Evolutionary conservation across 1,140 invertebrate genomes (phyloP).

Genomic region (Trichonephila clavipes): DNA sequence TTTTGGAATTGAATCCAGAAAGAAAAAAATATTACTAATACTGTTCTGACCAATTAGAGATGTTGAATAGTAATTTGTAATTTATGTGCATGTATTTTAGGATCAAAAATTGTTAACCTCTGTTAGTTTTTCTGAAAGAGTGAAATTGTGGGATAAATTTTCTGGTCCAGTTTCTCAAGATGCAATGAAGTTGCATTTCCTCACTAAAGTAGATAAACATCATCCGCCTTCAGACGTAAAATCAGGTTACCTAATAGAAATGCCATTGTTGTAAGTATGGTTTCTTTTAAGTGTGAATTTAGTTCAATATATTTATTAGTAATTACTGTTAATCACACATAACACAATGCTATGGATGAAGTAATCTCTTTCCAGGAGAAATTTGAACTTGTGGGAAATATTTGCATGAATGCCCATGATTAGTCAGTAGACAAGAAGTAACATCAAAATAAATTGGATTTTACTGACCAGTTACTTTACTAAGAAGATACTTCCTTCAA

Average conservation of each 20-base stretch:
- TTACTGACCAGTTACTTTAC: no score
- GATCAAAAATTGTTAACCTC: slow-evolving; percentile 91
- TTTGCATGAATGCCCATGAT: no score
- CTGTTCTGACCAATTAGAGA: not conserved
- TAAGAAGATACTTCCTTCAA: no score
- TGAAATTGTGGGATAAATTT: slow-evolving; percentile 91
- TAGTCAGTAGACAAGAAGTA: no score
- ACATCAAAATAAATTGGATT: no score
- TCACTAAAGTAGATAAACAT: slow-evolving; percentile 87
- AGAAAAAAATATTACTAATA: no score
- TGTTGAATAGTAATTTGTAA: slow-evolving; percentile 27
- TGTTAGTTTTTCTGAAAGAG: slow-evolving; percentile 89
- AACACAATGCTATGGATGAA: no score
- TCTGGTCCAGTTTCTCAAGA: slow-evolving; percentile 90
- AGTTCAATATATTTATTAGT: no score
- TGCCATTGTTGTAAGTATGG: not conserved
- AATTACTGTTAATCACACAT: no score
- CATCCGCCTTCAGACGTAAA: slow-evolving; percentile 87
- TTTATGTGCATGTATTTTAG: slow-evolving; percentile 80
- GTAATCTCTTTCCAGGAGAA: no score
- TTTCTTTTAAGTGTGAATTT: not conserved
- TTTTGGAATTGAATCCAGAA: no score
- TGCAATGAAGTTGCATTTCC: slow-evolving; percentile 91
- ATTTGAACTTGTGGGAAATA: no score
- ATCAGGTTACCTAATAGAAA: slow-evolving; percentile 77